phyloP scores from a whole-genome alignment of 1,140 invertebrate genomes.

The Macrotrachela quadricornifera region DNA sequence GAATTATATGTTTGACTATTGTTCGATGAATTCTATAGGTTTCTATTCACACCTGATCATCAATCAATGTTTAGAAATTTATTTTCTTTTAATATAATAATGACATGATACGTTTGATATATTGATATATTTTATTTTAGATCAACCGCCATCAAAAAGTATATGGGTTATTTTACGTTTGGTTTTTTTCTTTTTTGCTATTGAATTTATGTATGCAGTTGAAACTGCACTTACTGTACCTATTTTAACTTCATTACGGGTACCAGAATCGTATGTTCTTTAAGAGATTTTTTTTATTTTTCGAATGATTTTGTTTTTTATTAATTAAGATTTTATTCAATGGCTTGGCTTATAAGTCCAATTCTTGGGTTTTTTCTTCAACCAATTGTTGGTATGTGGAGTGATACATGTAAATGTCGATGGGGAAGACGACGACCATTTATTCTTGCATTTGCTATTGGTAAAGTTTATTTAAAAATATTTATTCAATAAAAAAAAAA shows the following conservation, averaged over 20 bases:
- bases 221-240: slow-evolving; percentile 6
- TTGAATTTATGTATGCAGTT: slow-evolving; percentile 3
- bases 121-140: not conserved
- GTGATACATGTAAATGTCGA: slow-evolving; percentile 22
- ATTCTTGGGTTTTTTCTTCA: slow-evolving; percentile 6
- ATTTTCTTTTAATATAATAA: too few relatives aligned
- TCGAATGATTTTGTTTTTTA: not conserved
- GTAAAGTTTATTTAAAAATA: not conserved
- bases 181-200: slow-evolving; percentile 4
- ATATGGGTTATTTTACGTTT: slow-evolving; percentile 1
- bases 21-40: too few relatives aligned
- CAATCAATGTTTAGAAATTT: too few relatives aligned
- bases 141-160: slow-evolving; percentile 1
- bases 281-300: not conserved
- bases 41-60: too few relatives aligned
- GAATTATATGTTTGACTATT: too few relatives aligned
- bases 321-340: slow-evolving; percentile 3
- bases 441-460: slow-evolving; percentile 19
- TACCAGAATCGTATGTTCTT: slow-evolving; percentile 4
- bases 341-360: slow-evolving; percentile 6
- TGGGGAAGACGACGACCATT: slow-evolving; percentile 32
- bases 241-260: slow-evolving; percentile 1
- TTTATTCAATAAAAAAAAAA: too few relatives aligned
- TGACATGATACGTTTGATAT: too few relatives aligned
- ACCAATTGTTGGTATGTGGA: slow-evolving; percentile 12